Base-by-base conservation (phyloP, 2,888 invertebrate species). In the Chloroclysta siterata region DNA sequence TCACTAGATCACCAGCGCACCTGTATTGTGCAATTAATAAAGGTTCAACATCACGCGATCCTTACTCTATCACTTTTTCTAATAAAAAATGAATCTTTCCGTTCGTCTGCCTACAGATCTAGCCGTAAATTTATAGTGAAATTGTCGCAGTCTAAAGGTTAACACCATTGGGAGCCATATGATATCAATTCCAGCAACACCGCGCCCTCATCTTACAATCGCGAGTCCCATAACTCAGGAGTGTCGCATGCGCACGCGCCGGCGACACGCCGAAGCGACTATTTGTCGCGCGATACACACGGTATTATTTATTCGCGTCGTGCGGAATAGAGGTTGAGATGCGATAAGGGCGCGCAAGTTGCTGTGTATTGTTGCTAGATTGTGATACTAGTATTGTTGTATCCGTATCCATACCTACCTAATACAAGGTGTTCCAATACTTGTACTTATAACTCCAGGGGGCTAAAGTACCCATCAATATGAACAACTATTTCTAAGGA, bases 211-310 rank as follows among this genome's bases (percentile, higher is more conserved):
- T 41, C 51, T 36, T 5, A 48, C 60, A 64, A 67, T 67, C 63
- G 54, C 63, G 17, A 56, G 3, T 33, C 42, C 58, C 57, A 69
- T 72, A 72, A 72, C 69, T 72, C 69, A 70, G 50, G 51, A 47
- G 53, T 73, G 70, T 73, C 69, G 66, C 69, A 51, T 8, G 14
- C 44, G 44, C 46, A 39, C 66, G 67, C 58, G 67, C 65, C 66
- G 69, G 71, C 72, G 74, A 71, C 66, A 63, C 72, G 76, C 66
- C 77, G 78, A 78, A 78, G 82, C 83, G 81, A 84, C 84, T 83
- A 86, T 85, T 86, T 85, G 86, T 85, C 82, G 81, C 81, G 72
- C 74, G 82, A 83, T 84, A 81, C 76, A 71, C 72, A 71, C 68
- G 64, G 73, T 73, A 74, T 77, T 77, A 76, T 78, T 78, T 78